Evolutionary conservation across 2,797 vertebrate species (phyloP).

Genomic region (Tinamus major): DNA sequence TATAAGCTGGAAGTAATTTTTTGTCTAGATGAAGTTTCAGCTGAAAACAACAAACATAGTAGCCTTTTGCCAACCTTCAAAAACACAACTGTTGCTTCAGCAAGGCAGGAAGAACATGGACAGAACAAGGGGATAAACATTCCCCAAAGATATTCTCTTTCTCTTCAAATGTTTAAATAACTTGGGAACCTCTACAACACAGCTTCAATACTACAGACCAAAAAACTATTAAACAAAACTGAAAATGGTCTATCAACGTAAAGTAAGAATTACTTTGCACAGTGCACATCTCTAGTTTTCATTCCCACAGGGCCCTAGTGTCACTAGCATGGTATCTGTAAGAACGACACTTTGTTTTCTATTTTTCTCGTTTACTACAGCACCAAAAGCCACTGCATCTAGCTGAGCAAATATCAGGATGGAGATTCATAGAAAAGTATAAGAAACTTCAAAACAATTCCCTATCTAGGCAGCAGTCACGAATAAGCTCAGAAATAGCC

Average conservation of each 20-base stretch:
- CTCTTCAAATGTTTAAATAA: not conserved
- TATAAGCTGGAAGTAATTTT: not conserved
- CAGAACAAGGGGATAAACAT: not conserved
- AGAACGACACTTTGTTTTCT: not conserved
- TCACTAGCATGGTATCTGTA: not conserved
- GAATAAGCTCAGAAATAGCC: not conserved
- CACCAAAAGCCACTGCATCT: not conserved
- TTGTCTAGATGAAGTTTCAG: not conserved
- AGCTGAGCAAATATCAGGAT: not conserved
- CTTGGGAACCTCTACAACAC: not conserved
- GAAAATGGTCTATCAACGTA: not conserved
- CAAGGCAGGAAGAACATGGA: not conserved
- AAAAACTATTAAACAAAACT: not conserved
- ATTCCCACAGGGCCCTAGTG: not conserved
- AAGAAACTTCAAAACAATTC: not conserved
- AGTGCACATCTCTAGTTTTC: not conserved
- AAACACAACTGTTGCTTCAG: not conserved
- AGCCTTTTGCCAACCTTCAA: not conserved
- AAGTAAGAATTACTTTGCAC: not conserved
- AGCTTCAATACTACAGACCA: not conserved
- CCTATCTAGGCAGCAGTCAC: not conserved
- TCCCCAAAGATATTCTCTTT: not conserved
- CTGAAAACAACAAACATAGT: too few relatives aligned
- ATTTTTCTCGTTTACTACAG: not conserved
- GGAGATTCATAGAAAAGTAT: not conserved